Percentiles rank a stretch among this genome's conserved stretches.
Conservation (phyloP, 2,888 invertebrate species). For the Dynastes maya region DNA sequence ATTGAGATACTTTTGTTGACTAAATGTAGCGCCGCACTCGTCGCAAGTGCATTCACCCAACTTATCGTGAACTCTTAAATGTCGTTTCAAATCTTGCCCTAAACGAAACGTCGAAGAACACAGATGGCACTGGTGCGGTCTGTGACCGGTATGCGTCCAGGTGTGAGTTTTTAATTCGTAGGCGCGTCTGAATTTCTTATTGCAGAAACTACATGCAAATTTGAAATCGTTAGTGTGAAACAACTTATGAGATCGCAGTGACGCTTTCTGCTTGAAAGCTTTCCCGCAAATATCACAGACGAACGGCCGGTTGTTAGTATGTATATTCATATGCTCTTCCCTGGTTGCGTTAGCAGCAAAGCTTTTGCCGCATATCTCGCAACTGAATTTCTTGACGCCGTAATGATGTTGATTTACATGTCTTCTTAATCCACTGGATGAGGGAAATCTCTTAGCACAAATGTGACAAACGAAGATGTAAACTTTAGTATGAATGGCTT, state of each 20-base stretch:
- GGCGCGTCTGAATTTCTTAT: conserved; percentile 73
- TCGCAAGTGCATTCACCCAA: conserved; percentile 67
- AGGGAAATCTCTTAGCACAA: conserved; percentile 73
- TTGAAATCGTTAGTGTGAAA: conserved; percentile 68
- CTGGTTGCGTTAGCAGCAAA: conserved; percentile 72
- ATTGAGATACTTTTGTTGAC: conserved; percentile 70
- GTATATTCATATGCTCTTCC: conserved; percentile 72
- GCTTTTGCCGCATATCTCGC: conserved; percentile 70
- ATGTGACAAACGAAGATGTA: conserved; percentile 70
- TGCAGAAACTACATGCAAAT: conserved; percentile 72
- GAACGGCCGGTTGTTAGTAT: conserved; percentile 70
- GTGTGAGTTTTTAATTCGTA: conserved; percentile 74
- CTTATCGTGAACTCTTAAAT: conserved; percentile 68
- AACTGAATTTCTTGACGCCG: conserved; percentile 71
- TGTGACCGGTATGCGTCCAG: conserved; percentile 74
- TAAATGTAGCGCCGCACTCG: conserved; percentile 69
- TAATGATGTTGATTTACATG: conserved; percentile 73
- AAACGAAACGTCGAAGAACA: conserved; percentile 73
- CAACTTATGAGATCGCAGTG: conserved; percentile 71
- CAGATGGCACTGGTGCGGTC: conserved; percentile 71
- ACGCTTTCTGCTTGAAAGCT: conserved; percentile 72
- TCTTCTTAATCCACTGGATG: conserved; percentile 72
- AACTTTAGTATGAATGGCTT: conserved; percentile 70
- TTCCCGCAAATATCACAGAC: conserved; percentile 74
- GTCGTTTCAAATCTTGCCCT: conserved; percentile 68